Evolutionary conservation across 2,797 vertebrate genomes (phyloP), one percentile per base, ranked within the genome.

Genomic region (Gymnothorax reevesii): DNA sequence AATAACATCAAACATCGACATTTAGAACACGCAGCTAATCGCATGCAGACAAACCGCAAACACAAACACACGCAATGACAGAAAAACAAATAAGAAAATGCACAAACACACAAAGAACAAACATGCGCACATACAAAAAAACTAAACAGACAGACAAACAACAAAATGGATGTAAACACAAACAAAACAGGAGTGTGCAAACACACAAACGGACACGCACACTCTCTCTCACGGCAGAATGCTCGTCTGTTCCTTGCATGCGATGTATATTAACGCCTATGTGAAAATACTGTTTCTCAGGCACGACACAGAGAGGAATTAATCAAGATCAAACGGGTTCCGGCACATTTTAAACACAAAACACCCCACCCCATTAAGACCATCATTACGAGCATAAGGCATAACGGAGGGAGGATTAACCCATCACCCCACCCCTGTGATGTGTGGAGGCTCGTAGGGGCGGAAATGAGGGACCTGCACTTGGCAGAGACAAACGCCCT

Each of bases 301-400:
- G 27, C 73, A 9, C n/a, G 10, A 69, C 55, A 10, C 80, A 79
- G 25, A 13, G 27, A 54, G 60, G 52, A 73, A 71, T 57, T 25
- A 57, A 57, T 66, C 80, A 10, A 57, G 79, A 71, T 66, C 60
- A 69, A 86, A 82, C 49, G 9, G 42, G 62, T 71, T 82, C 27
- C 4, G 52, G 17, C 27, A 17, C 66, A 57, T 54, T 88, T 69
- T 87, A 90, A 90, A 89, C 90, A 54, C 89, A 86, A 69, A 77
- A 12, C 13, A 2, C 57, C 33, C 73, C 73, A 71, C 54, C 73
- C 71, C 10, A 22, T 49, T 25, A 85, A 33, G 71, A 13, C 71
- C 27, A 52, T 17, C 49, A 42, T 49, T 54, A 49, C 17, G 42
- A 54, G 75, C 75, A 79, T 22, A 77, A 77, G 49, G 25, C n/a